Evolutionary conservation across 2,888 invertebrate genomes (phyloP).

Genomic region (Cerastoderma edule): DNA sequence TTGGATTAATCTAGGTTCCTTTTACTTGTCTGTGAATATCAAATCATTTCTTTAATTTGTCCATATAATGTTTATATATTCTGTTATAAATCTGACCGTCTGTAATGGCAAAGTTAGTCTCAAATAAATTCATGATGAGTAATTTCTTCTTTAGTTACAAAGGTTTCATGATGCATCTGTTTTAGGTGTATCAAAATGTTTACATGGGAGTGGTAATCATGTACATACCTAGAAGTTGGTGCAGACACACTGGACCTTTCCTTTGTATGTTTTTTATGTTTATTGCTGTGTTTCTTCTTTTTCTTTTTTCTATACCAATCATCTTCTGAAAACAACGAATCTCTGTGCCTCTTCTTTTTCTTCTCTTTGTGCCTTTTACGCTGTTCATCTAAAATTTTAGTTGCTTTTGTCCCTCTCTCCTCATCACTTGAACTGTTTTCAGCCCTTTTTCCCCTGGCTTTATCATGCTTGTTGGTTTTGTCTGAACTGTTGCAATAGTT

Average conservation of each 20-base stretch:
- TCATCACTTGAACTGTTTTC: background rate
- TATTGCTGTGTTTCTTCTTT: conserved; percentile 78
- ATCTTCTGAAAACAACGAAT: conserved; percentile 2
- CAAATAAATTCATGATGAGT: too few relatives aligned
- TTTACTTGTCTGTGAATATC: too few relatives aligned
- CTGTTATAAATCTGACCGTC: too few relatives aligned
- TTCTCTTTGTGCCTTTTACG: conserved; percentile 40
- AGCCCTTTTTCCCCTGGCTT: background rate
- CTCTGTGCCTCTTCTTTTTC: conserved; percentile 20
- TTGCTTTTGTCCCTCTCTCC: background rate
- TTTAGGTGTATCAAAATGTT: too few relatives aligned
- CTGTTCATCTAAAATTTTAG: background rate
- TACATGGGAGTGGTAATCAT: too few relatives aligned
- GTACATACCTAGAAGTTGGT: too few relatives aligned
- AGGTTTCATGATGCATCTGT: too few relatives aligned
- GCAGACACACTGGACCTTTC: background rate
- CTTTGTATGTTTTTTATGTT: conserved; percentile 84
- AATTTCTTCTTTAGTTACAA: too few relatives aligned
- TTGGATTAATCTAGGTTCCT: too few relatives aligned
- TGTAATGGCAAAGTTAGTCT: too few relatives aligned
- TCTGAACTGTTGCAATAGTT: background rate
- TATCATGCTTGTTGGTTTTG: background rate
- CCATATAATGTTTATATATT: too few relatives aligned
- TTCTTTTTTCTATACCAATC: conserved; percentile 62
- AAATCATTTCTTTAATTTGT: too few relatives aligned